A percentile compares a stretch with the other conserved stretches of the same genome.
These are phyloP conservation scores for Leptodactylus fallax DNA, from an alignment of 2,797 vertebrate species.

Conservation along the genomic window DNA sequence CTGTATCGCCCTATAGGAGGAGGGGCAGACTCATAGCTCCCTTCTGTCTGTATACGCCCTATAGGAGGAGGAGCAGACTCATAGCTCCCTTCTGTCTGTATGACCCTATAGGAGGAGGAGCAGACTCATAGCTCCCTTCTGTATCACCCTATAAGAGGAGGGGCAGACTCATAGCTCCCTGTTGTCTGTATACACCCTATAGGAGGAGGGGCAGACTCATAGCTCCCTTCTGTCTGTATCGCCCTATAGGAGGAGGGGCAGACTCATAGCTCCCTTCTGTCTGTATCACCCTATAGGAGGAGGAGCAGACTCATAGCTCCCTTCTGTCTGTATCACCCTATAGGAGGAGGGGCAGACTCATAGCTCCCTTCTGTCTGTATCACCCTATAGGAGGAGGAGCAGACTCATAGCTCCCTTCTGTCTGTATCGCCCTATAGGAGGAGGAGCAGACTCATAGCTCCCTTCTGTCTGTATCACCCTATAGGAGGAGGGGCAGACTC, in stretches of 20 bases:
- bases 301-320: not conserved
- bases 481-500: not conserved
- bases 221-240: too few species aligned
- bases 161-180: not conserved
- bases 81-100: too few species aligned
- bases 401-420: too few species aligned
- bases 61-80: not conserved
- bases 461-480: slow-evolving; percentile 28
- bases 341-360: not conserved
- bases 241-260: slow-evolving; percentile 9
- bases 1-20: slow-evolving; percentile 15
- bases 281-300: slow-evolving; percentile 19
- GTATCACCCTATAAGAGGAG: slow-evolving; percentile 19
- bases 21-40: not conserved
- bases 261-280: too few species aligned
- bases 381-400: slow-evolving; percentile 9
- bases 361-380: too few species aligned
- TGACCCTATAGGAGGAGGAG: slow-evolving; percentile 13
- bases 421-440: slow-evolving; percentile 17
- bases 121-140: too few species aligned
- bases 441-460: not conserved
- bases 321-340: slow-evolving; percentile 27
- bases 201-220: not conserved
- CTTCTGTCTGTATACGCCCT: slow-evolving; percentile 22
- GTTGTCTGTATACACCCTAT: slow-evolving; percentile 25